These are phyloP conservation scores for Circaetus cinerascens DNA, from an alignment of 2,113 vertebrate genomes.

Conservation along the genomic window DNA sequence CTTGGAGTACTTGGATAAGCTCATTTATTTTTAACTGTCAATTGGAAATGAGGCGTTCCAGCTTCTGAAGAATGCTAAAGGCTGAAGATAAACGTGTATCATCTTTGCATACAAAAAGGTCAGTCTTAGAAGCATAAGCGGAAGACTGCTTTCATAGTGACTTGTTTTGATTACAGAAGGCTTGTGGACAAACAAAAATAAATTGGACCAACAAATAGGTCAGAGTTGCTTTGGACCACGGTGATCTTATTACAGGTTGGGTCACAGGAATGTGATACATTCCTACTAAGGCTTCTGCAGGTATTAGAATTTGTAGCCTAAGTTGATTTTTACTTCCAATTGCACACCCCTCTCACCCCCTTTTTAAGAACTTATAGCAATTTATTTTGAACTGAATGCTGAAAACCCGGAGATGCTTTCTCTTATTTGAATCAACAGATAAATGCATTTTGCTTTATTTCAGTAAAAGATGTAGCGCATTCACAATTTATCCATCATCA, in stretches of 20 bases:
- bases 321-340: background rate
- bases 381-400: background rate
- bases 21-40: background rate
- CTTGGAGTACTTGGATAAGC: background rate
- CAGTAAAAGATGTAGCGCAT: fast-evolving
- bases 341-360: background rate
- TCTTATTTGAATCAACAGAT: background rate
- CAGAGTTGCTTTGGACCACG: background rate
- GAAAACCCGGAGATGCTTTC: background rate
- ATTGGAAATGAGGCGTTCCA: background rate
- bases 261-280: background rate
- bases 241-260: fast-evolving
- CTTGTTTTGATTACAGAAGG: background rate
- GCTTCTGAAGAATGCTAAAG: background rate
- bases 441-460: background rate
- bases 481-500: background rate
- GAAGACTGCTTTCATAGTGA: background rate
- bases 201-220: background rate
- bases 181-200: background rate
- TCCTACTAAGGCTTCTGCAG: background rate
- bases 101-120: background rate
- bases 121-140: background rate
- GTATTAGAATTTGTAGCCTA: background rate
- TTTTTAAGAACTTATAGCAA: background rate
- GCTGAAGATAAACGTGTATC: background rate